Evolutionary conservation across 2,797 vertebrate genomes (phyloP), one percentile per base, ranked within the genome.

Genomic region (Enteromius paludinosus): DNA sequence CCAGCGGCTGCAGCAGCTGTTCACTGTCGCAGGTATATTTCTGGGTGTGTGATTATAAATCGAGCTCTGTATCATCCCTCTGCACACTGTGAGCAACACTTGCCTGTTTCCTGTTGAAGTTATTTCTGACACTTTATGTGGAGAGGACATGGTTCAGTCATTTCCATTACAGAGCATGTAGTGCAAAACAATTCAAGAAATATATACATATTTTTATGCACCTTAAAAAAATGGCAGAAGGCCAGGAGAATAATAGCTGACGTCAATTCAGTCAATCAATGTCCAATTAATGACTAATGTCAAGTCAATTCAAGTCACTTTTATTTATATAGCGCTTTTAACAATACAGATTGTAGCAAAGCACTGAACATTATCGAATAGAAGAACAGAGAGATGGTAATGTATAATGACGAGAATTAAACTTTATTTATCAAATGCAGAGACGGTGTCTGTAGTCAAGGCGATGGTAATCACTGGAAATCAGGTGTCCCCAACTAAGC

Each of bases 1-100:
- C 71, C 71, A 15, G 7, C 1, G 18, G 49, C 20, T 52, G 28
- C 70, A 33, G 33, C 49, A 74, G 52, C 11, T 75, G 54, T 59
- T 41, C 72, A 3, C 52, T 43, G 35, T 25, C 2, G 0, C 54
- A 59, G 35, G 54, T 41, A 28, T 61, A 61, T 61, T 43, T 61
- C 73, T 75, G 54, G 73, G 54, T 61, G 54, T 38, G 25, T 75
- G n/a, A 61, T 61, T 43, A 75, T 41, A 18, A n/a, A 23, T 35
- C 8, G 3, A 20, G 28, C 14, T n/a, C 70, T 71, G 9, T 56
- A 10, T 38, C 33, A 0, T 74, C 54, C 54, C 35, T 41, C 35
- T 28, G 54, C 35, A 61, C 33, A 61, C 73, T 3, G 35, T 25
- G 72, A 43, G 73, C 52, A 59, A 35, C 35, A 75, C 72, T 41